Conservation (phyloP, 1,140 invertebrate species). For the Archivesica marissinica region DNA sequence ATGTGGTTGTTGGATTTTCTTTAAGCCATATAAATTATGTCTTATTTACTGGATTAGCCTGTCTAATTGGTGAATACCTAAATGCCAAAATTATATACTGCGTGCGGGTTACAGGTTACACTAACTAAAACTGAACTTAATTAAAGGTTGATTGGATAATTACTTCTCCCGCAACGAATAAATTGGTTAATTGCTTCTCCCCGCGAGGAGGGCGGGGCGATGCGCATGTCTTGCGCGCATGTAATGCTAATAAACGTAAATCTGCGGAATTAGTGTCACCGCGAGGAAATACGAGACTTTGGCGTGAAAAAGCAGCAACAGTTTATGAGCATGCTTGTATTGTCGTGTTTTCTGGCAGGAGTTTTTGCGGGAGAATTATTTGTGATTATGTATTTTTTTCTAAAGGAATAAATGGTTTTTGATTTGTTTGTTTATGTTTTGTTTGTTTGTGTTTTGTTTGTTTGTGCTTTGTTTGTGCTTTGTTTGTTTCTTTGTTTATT, state of each 20-base stretch:
- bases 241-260: constrained; percentile 25
- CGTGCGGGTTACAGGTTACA: constrained; percentile 8
- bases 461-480: too few species aligned
- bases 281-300: constrained; percentile 16
- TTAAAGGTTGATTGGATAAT: constrained; percentile 57
- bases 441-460: too few species aligned
- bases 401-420: too few species aligned
- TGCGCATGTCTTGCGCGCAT: constrained; percentile 35
- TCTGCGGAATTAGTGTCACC: constrained; percentile 34
- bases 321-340: constrained; percentile 2
- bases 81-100: constrained; percentile 25
- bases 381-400: too few species aligned
- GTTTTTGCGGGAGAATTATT: too few species aligned
- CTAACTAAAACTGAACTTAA: constrained; percentile 41
- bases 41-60: constrained; percentile 6
- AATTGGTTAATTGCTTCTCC: constrained; percentile 59
- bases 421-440: too few species aligned
- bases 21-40: neutral
- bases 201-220: constrained; percentile 21
- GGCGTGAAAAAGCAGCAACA: neutral
- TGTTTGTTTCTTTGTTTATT: too few species aligned
- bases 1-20: too few species aligned
- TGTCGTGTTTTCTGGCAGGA: too few species aligned
- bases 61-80: neutral
- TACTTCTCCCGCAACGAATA: constrained; percentile 51